These are phyloP conservation scores for Dallia pectoralis DNA, from an alignment of 2,797 vertebrate genomes.

Conservation along the genomic window DNA sequence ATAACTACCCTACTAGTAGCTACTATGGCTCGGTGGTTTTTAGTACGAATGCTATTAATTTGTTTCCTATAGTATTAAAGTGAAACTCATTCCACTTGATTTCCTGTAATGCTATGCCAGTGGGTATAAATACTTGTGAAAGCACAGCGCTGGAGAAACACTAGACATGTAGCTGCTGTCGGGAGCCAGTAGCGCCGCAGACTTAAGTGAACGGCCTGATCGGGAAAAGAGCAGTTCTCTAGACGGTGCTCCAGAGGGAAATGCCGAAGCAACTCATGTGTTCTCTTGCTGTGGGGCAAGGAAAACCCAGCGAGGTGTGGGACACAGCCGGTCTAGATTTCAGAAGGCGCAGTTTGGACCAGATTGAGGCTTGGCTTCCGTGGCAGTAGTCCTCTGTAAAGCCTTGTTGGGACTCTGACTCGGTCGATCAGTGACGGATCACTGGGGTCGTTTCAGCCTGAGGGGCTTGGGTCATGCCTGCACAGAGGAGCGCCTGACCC, in stretches of 20 bases:
- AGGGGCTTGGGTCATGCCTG: constrained; percentile 74
- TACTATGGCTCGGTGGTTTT: constrained; percentile 50
- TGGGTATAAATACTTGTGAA: constrained; percentile 94
- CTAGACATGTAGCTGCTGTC: constrained; percentile 71
- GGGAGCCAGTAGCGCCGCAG: constrained; percentile 56
- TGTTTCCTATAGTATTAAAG: constrained; percentile 81
- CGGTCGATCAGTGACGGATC: constrained; percentile 64
- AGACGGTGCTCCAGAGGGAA: constrained; percentile 62
- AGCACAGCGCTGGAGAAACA: constrained; percentile 78
- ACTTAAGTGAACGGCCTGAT: constrained; percentile 71
- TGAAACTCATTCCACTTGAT: constrained; percentile 84
- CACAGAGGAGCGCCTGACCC: constrained; percentile 68
- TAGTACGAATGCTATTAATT: constrained; percentile 64
- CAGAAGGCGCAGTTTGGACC: constrained; percentile 70
- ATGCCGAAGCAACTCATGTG: constrained; percentile 65
- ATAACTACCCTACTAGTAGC: neutral
- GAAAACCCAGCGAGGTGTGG: constrained; percentile 41
- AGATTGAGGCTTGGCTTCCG: constrained; percentile 62
- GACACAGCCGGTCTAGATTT: constrained; percentile 67
- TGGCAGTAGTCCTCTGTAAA: constrained; percentile 60
- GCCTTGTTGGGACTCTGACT: constrained; percentile 62
- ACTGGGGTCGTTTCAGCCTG: constrained; percentile 66
- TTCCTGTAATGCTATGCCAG: constrained; percentile 95
- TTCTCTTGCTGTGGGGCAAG: constrained; percentile 44
- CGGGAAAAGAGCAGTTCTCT: constrained; percentile 69